phyloP scores from a whole-genome alignment of 2,113 vertebrate species.

The Cyanoderma ruficeps region DNA sequence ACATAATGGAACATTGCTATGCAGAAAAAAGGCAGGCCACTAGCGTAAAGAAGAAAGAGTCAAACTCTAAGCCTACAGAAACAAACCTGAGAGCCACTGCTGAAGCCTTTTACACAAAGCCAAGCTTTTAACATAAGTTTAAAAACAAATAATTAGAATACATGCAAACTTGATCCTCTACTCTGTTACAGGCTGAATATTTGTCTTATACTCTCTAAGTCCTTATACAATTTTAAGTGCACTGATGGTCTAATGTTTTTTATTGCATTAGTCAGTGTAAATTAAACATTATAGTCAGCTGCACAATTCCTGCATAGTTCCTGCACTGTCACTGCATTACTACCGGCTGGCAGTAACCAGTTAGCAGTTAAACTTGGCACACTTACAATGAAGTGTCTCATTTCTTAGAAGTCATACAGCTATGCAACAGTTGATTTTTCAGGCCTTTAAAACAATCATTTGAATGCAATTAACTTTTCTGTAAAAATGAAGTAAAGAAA shows the following conservation, averaged over 20 bases:
- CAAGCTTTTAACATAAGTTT: background rate
- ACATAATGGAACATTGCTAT: background rate
- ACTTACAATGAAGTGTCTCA: background rate
- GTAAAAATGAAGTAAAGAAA: background rate
- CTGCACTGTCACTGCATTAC: background rate
- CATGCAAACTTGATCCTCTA: background rate
- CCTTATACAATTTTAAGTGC: background rate
- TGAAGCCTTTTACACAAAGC: background rate
- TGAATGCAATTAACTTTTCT: background rate
- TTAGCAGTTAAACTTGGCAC: conserved; percentile 13
- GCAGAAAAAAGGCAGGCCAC: background rate
- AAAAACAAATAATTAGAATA: background rate
- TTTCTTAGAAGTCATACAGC: background rate
- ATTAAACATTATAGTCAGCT: background rate
- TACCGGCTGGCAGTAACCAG: background rate
- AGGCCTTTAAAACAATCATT: background rate
- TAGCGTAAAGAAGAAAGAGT: background rate
- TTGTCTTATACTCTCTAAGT: background rate
- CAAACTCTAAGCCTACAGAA: background rate
- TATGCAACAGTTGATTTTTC: background rate
- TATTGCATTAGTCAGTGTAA: background rate
- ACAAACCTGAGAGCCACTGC: background rate
- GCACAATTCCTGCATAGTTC: background rate
- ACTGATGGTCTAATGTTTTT: background rate
- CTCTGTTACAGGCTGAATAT: background rate